Evolutionary conservation across 2,888 invertebrate species (phyloP).

Genomic region (Ophonus ardosiacus): DNA sequence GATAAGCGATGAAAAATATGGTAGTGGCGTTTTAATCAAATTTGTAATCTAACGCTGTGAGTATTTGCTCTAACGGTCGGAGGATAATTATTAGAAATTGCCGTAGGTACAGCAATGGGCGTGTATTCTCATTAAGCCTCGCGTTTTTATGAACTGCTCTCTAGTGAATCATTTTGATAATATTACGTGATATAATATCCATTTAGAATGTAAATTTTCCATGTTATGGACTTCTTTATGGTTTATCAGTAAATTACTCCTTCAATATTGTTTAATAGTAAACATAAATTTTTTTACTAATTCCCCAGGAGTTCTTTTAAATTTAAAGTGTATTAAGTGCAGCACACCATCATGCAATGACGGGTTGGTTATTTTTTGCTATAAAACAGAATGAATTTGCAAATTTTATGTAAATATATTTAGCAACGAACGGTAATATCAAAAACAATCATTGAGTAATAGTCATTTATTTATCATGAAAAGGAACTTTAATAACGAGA

Average conservation of each 20-base stretch:
- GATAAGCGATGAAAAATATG: not conserved
- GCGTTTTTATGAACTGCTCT: slow-evolving; percentile 41
- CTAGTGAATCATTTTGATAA: slow-evolving; percentile 60
- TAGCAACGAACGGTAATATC: too few species aligned
- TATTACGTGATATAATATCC: slow-evolving; percentile 62
- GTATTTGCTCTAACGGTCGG: slow-evolving; percentile 25
- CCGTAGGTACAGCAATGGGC: slow-evolving; percentile 31
- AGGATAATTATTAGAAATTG: slow-evolving; percentile 16
- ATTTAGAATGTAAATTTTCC: slow-evolving; percentile 61
- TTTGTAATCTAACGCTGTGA: not conserved
- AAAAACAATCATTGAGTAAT: too few species aligned
- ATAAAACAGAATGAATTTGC: not conserved
- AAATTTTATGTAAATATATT: not conserved
- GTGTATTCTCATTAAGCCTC: slow-evolving; percentile 35
- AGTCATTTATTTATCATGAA: too few species aligned
- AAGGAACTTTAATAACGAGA: too few species aligned
- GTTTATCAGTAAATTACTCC: slow-evolving; percentile 36
- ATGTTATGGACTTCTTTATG: slow-evolving; percentile 33
- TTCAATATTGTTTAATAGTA: slow-evolving; percentile 34
- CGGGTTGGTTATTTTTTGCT: not conserved
- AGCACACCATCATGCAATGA: not conserved
- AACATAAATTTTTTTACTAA: slow-evolving; percentile 31
- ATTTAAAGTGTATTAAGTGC: slow-evolving; percentile 5
- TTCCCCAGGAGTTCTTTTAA: slow-evolving; percentile 6
- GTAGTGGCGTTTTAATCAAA: not conserved